A percentile compares a stretch with the other conserved stretches of the same genome.
Conservation (phyloP, 1,140 invertebrate genomes). For the Vollenhovia emeryi region DNA sequence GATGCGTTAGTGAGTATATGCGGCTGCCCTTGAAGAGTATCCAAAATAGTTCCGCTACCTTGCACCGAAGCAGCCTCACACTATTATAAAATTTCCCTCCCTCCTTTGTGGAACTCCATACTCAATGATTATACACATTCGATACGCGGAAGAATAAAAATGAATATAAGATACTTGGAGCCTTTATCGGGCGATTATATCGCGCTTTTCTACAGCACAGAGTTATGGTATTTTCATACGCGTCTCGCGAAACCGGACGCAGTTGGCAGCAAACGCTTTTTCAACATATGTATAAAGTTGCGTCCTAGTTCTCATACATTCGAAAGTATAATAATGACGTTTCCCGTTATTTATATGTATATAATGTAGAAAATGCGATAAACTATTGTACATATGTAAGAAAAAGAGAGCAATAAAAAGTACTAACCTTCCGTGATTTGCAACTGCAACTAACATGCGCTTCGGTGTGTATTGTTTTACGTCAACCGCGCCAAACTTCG, state of each 20-base stretch:
- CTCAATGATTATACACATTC: conserved; percentile 60
- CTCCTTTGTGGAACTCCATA: conserved; percentile 51
- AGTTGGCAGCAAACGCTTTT: conserved; percentile 28
- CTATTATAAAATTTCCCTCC: conserved; percentile 61
- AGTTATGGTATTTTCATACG: conserved; percentile 7
- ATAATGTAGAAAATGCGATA: not conserved
- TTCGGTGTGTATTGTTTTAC: conserved; percentile 77
- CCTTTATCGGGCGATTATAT: not conserved
- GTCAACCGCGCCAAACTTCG: conserved; percentile 81
- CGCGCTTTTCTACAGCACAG: not conserved
- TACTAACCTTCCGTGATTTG: conserved; percentile 83
- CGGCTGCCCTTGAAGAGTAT: conserved; percentile 71
- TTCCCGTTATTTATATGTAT: not conserved
- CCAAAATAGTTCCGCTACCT: conserved; percentile 72
- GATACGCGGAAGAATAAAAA: conserved; percentile 12
- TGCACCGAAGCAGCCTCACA: conserved; percentile 61
- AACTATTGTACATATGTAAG: not conserved
- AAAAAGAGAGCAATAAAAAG: not conserved
- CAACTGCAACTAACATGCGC: conserved; percentile 81
- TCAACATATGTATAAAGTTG: conserved; percentile 18
- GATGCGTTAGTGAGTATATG: conserved; percentile 62
- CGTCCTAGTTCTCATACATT: conserved; percentile 3
- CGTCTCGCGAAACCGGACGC: not conserved
- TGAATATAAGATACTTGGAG: conserved; percentile 5
- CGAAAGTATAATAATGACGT: conserved; percentile 5